These are phyloP conservation scores for Orchestes rusci DNA, from an alignment of 2,888 invertebrate species.

Conservation along the genomic window DNA sequence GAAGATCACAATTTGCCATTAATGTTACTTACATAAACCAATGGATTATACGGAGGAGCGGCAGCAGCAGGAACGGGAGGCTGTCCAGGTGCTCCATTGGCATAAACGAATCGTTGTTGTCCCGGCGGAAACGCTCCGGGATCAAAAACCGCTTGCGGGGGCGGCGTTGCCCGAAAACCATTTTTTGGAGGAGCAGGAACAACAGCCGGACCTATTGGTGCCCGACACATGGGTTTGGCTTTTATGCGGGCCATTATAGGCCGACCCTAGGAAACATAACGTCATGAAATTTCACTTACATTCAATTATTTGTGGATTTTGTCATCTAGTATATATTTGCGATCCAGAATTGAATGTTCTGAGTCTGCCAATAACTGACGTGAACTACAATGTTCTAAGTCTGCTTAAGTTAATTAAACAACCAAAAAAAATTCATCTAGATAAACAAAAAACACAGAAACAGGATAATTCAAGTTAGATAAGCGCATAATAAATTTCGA, in stretches of 20 bases:
- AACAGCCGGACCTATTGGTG: conserved; percentile 44
- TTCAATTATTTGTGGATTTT: too few species aligned
- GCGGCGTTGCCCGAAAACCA: conserved; percentile 57
- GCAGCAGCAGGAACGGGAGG: conserved; percentile 54
- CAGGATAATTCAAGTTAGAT: too few species aligned
- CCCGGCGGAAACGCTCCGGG: conserved; percentile 49
- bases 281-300: too few species aligned
- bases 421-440: too few species aligned
- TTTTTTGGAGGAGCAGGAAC: conserved; percentile 46
- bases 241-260: conserved; percentile 86
- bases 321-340: too few species aligned
- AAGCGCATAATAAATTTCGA: too few species aligned
- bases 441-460: too few species aligned
- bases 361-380: too few species aligned
- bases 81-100: conserved; percentile 53
- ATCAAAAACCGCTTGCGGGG: conserved; percentile 52
- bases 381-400: too few species aligned
- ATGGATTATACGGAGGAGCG: conserved; percentile 49
- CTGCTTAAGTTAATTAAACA: too few species aligned
- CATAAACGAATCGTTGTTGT: conserved; percentile 58
- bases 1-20: too few species aligned
- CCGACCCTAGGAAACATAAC: conserved; percentile 56
- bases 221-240: conserved; percentile 71
- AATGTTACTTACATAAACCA: conserved; percentile 56
- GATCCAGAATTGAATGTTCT: too few species aligned